Percentiles rank a stretch among this genome's conserved stretches.
Conservation (phyloP, 2,113 vertebrate species). For the Pterophyllum scalare region DNA sequence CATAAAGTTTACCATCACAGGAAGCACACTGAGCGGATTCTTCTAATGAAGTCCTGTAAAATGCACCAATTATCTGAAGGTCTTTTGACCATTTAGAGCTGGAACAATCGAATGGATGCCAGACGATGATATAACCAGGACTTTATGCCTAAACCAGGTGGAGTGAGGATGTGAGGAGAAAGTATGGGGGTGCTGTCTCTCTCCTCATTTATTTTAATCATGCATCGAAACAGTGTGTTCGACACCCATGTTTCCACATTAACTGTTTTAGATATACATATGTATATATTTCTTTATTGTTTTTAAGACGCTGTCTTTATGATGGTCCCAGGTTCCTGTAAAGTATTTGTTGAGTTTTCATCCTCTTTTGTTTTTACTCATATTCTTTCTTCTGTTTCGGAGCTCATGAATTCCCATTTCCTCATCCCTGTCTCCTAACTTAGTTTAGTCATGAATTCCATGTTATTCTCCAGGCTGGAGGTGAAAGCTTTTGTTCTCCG, state of each 20-base stretch:
- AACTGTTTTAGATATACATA: background rate
- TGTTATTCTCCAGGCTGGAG: no score
- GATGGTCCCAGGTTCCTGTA: no score
- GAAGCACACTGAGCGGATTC: background rate
- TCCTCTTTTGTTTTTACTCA: no score
- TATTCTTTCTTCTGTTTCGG: no score
- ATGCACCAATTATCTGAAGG: conserved; percentile 7
- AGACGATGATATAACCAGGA: background rate
- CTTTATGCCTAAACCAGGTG: conserved; percentile 8
- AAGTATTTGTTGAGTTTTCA: no score
- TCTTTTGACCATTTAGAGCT: background rate
- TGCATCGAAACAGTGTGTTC: background rate
- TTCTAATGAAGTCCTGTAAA: conserved; percentile 1
- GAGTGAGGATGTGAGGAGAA: background rate
- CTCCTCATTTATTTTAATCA: background rate
- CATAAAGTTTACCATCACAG: conserved; percentile 8
- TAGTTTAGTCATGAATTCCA: no score
- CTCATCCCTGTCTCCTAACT: no score
- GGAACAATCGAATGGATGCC: background rate
- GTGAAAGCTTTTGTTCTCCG: background rate
- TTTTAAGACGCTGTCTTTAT: no score
- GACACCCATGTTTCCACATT: background rate
- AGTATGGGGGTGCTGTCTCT: background rate
- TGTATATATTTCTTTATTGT: no score
- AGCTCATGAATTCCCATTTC: no score